Evolutionary conservation across 2,113 vertebrate species (phyloP).

Genomic region (Todiramphus chloris): DNA sequence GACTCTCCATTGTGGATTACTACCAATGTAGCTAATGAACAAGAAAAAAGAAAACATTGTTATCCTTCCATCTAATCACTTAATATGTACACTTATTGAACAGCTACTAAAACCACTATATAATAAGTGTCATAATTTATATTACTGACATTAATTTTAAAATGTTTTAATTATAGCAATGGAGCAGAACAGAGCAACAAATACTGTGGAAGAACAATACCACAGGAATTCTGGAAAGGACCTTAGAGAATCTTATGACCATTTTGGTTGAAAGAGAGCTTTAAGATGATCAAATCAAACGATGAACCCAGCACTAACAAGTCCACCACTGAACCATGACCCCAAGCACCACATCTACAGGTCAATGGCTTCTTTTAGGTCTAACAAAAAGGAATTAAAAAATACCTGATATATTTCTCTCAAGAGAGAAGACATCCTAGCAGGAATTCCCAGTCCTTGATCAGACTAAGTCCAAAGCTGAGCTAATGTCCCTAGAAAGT

Average conservation of each 20-base stretch:
- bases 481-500: background rate
- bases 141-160: background rate
- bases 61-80: background rate
- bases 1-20: background rate
- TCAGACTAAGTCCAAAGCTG: background rate
- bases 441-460: background rate
- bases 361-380: background rate
- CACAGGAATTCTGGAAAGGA: background rate
- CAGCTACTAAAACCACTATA: background rate
- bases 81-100: accelerated
- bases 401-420: background rate
- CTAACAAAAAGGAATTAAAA: background rate
- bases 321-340: too few species aligned
- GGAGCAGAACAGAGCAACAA: background rate
- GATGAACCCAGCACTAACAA: too few species aligned
- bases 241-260: background rate
- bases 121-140: background rate
- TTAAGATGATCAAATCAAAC: too few species aligned
- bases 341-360: too few species aligned
- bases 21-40: background rate
- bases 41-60: background rate
- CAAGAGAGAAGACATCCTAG: background rate
- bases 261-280: too few species aligned
- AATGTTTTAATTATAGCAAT: background rate
- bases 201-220: background rate